Evolutionary conservation across 2,888 invertebrate genomes (phyloP), one percentile per base, ranked within the genome.

Genomic region (Amphimallon solstitiale): DNA sequence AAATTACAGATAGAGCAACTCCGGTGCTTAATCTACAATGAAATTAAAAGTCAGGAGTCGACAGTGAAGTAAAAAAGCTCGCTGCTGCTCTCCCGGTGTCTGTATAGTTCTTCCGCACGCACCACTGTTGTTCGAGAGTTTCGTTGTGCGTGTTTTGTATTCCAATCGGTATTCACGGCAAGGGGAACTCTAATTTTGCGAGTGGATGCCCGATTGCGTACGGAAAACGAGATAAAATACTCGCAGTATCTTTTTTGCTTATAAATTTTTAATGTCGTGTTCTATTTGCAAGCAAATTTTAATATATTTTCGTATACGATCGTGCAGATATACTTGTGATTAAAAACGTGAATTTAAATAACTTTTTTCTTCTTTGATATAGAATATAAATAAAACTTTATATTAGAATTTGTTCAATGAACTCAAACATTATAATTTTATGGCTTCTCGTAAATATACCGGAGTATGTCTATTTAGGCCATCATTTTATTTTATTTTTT

Each of bases 21-120:
- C 66, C 37, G 61, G 54, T 73, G 75, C 73, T 74, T 72, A 75
- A 75, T 74, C 74, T 73, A 75, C 73, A 71, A 71, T 74, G 72
- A 74, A 75, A 75, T 75, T 75, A 75, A 74, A 75, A 74, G 68
- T 70, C 62, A 49, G 65, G 37, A 35, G 40, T 51, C 49, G 49
- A 14, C 35, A 49, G 60, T 15, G 21, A 37, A 38, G 60, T 37
- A 51, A 51, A 29, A 29, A 38, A n/a, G n/a, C n/a, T n/a, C n/a
- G n/a, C n/a, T n/a, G 34, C 49, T 23, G 14, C 9, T 5, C 9
- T 29, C 10, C 21, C 37, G 9, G 10, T 7, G 37, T 7, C 15
- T 3, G 7, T 45, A 17, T 29, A 35, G 52, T 37, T 17, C n/a
- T 35, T 19, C 29, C 15, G 19, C 15, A 52, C 10, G 15, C 17